Percentiles rank a stretch among this genome's conserved stretches.
Conservation (phyloP, 2,888 invertebrate genomes). For the Pammene aurita region DNA sequence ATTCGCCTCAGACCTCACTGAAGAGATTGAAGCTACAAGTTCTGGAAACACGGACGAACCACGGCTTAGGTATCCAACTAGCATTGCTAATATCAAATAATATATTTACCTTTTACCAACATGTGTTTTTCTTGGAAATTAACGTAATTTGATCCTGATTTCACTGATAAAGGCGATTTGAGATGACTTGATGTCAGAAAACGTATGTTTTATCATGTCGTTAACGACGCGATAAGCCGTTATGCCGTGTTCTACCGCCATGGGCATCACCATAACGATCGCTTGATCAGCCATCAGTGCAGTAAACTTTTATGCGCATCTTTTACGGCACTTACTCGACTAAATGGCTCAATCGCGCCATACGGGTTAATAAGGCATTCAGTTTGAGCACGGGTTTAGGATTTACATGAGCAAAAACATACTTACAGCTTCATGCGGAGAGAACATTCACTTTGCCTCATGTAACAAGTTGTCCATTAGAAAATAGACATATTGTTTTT, state of each 20-base stretch:
- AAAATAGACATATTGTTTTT: no score
- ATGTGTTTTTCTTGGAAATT: no score
- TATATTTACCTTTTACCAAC: no score
- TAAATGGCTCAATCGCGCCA: conserved; percentile 1
- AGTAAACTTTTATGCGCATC: conserved; percentile 31
- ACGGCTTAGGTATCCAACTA: no score
- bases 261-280: neutral
- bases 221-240: neutral
- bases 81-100: no score
- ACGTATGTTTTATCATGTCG: neutral
- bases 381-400: neutral
- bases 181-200: neutral
- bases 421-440: no score
- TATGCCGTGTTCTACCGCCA: neutral
- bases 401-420: neutral
- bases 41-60: no score
- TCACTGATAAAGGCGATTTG: neutral
- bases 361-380: conserved; percentile 7
- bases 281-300: conserved; percentile 10
- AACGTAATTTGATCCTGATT: no score
- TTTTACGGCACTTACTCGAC: conserved; percentile 22
- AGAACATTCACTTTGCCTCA: no score
- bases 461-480: no score
- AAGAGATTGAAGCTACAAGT: no score
- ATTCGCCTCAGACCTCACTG: no score